These are phyloP conservation scores for Zosterops borbonicus DNA, from an alignment of 2,113 vertebrate genomes.

Conservation along the genomic window DNA sequence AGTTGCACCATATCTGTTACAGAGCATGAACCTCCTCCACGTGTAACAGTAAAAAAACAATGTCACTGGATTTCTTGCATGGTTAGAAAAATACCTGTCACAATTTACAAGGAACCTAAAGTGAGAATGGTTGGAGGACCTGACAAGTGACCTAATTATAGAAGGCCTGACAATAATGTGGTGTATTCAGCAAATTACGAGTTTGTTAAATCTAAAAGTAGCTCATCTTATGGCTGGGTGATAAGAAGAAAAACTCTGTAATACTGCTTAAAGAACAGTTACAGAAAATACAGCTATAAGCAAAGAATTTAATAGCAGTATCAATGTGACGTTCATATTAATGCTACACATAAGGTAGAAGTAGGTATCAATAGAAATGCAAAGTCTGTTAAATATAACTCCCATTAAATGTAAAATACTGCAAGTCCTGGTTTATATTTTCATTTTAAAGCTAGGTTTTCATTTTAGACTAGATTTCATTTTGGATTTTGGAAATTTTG, in stretches of 20 bases:
- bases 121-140: neutral
- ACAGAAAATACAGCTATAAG: neutral
- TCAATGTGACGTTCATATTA: neutral
- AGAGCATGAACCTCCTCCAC: neutral
- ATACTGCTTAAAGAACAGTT: neutral
- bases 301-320: neutral
- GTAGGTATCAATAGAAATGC: neutral
- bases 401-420: neutral
- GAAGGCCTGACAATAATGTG: neutral
- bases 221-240: neutral
- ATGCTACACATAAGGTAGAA: neutral
- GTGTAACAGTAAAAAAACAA: neutral
- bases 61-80: neutral
- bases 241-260: neutral
- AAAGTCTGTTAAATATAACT: neutral
- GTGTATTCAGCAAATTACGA: neutral
- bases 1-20: neutral
- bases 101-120: neutral
- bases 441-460: neutral
- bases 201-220: neutral
- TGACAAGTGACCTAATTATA: neutral
- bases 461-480: neutral
- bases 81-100: neutral
- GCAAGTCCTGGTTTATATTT: neutral
- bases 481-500: neutral